Conservation (phyloP, 2,888 invertebrate genomes). For the Drosophila neutralis region DNA sequence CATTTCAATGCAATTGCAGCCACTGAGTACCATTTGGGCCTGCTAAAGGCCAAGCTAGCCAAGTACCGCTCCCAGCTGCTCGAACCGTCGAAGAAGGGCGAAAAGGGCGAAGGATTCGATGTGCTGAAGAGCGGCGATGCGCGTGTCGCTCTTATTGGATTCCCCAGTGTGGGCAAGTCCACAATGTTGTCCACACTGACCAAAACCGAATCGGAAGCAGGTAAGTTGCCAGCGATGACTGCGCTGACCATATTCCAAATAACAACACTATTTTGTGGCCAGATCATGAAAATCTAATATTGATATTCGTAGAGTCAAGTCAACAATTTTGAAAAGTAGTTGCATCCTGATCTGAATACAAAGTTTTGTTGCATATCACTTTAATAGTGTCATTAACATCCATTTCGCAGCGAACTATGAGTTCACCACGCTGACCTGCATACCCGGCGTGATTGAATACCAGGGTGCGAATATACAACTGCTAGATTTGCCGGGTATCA, state of each 20-base stretch:
- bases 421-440: constrained; percentile 99
- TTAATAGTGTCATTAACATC: not conserved
- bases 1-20: constrained; percentile 86
- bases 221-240: constrained; percentile 15
- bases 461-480: constrained; percentile 99
- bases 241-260: not conserved
- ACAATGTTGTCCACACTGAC: constrained; percentile 97
- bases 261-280: not conserved
- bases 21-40: constrained; percentile 99
- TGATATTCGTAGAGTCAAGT: not conserved
- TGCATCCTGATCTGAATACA: not conserved
- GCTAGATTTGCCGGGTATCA: constrained; percentile 99
- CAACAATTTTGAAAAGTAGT: not conserved
- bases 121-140: constrained; percentile 99
- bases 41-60: constrained; percentile 98
- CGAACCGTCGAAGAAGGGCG: constrained; percentile 97
- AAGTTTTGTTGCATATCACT: not conserved
- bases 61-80: constrained; percentile 97
- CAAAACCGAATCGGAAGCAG: constrained; percentile 96
- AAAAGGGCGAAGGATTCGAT: constrained; percentile 99
- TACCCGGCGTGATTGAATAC: constrained; percentile 99
- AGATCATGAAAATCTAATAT: not conserved
- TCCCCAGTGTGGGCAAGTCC: constrained; percentile 94
- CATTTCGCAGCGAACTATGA: constrained; percentile 93
- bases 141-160: constrained; percentile 98